These are phyloP conservation scores for Setophaga petechia DNA, from an alignment of 2,113 vertebrate species.

Conservation along the genomic window DNA sequence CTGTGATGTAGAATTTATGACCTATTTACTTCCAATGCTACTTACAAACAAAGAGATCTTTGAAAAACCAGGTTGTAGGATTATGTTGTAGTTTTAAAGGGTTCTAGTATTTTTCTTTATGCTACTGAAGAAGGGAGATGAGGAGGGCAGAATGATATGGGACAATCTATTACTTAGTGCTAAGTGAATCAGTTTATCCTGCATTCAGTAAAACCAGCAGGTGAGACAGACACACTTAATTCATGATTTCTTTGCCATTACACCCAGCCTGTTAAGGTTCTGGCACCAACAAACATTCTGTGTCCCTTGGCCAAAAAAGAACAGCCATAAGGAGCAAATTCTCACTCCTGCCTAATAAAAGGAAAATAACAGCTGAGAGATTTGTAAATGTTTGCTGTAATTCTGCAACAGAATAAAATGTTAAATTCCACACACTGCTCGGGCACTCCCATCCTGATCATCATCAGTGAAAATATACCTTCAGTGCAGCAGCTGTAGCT, in stretches of 20 bases:
- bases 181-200: constrained; percentile 1
- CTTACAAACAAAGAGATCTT: constrained; percentile 33
- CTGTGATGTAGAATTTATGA: constrained; percentile 50
- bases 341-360: constrained; percentile 30
- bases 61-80: background rate
- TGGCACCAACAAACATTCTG: background rate
- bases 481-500: constrained; percentile 71
- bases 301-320: constrained; percentile 39
- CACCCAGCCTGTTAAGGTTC: background rate
- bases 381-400: constrained; percentile 59
- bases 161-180: background rate
- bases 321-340: constrained; percentile 4
- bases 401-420: constrained; percentile 58
- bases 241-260: constrained; percentile 1
- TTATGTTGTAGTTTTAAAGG: background rate
- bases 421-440: constrained; percentile 38
- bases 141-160: background rate
- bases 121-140: background rate
- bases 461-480: constrained; percentile 66
- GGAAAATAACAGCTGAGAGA: constrained; percentile 52
- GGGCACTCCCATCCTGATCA: constrained; percentile 41
- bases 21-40: constrained; percentile 9
- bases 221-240: background rate
- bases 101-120: background rate
- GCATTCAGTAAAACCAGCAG: background rate